Base-by-base conservation (phyloP, 2,113 vertebrate genomes). In the Odobenus rosmarus region DNA sequence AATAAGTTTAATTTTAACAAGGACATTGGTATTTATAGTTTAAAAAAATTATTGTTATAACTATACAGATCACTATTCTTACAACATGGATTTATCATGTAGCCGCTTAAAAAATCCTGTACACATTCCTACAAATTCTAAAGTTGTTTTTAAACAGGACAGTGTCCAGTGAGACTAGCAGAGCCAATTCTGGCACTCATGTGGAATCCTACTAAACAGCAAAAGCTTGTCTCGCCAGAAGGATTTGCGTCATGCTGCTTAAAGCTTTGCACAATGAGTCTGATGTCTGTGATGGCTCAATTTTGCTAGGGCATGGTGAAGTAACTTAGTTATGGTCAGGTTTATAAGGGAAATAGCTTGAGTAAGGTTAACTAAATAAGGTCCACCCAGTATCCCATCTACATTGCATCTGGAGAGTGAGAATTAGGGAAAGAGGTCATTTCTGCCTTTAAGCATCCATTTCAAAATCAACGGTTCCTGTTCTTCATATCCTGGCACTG, bases 1-100 rank as follows among this genome's bases (percentile, higher is more conserved):
- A 87, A 87, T 13, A 24, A 72, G 72, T 62, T 87, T 87, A 12
- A 80, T 86, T 80, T 82, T 91, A 87, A 76, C 18, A 91, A 81
- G 49, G 2, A 74, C 80, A 61, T 71, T 53, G 21, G 1, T 61
- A 42, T 86, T 72, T 74, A 71, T 16, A 61, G 6, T 53, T 62
- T 55, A 21, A 69, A 90, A 91, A 91, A 72, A n/a, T 33, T 42
- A 83, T 0, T 64, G 14, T 76, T 79, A 57, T 79, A 57, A 46
- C 59, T 49, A 23, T 80, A 19, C 31, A 74, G 62, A 36, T 91
- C 55, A 74, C 67, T 82, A 72, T 87, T 91, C 86, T 74, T 79
- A 72, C 42, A 61, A 69, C 13, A 31, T 51, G 83, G 69, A 26
- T 36, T 61, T 84, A 64, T n/a, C 49, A 69, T 82, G 42, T 71